phyloP scores from a whole-genome alignment of 2,113 vertebrate genomes.

The Cochlearius cochlearius region DNA sequence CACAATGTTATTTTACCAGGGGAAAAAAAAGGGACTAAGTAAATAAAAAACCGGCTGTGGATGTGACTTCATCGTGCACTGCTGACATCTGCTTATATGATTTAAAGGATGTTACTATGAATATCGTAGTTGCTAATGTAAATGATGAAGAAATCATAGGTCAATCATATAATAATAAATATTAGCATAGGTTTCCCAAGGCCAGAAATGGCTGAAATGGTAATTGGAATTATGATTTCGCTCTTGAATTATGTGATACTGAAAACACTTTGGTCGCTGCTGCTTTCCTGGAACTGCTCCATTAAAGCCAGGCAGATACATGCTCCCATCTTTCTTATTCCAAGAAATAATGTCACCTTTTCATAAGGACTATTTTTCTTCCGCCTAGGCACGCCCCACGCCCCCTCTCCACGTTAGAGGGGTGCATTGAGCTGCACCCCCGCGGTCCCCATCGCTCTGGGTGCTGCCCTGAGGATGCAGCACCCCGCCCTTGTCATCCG shows the following conservation, averaged over 20 bases:
- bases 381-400: background rate
- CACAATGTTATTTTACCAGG: conserved; percentile 7
- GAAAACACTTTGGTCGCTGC: conserved; percentile 8
- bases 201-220: conserved; percentile 31
- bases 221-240: conserved; percentile 42
- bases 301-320: background rate
- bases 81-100: conserved; percentile 33
- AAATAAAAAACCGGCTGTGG: conserved; percentile 45
- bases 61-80: conserved; percentile 44
- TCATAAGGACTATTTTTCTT: background rate
- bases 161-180: conserved; percentile 66
- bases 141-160: conserved; percentile 58
- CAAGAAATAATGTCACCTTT: background rate
- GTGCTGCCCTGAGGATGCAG: background rate
- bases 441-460: fast-evolving
- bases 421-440: fast-evolving
- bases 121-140: conserved; percentile 45
- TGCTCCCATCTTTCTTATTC: background rate
- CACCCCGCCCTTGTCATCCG: fast-evolving
- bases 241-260: conserved; percentile 52
- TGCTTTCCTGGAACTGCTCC: conserved; percentile 57
- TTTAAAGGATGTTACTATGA: conserved; percentile 57
- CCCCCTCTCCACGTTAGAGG: fast-evolving
- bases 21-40: background rate
- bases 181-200: conserved; percentile 54